Conservation (phyloP, 2,113 vertebrate genomes). For the Turnix velox region DNA sequence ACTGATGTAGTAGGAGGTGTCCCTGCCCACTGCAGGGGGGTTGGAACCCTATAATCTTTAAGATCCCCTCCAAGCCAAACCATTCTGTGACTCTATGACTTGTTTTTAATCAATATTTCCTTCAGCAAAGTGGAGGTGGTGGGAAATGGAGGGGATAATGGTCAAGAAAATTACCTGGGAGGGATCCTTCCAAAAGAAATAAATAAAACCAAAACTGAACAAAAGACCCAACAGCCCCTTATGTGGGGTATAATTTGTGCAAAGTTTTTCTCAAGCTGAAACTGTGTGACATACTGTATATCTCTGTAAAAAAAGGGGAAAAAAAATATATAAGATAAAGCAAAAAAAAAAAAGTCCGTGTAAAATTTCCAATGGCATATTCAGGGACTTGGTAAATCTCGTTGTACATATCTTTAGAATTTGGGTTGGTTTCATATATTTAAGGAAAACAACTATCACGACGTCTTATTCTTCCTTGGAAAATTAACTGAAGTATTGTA, state of each 20-base stretch:
- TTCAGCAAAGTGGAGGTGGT: background rate
- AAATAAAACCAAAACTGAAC: background rate
- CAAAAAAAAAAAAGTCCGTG: conserved; percentile 68
- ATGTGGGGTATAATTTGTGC: conserved; percentile 66
- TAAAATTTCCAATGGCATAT: conserved; percentile 68
- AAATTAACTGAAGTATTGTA: conserved; percentile 47
- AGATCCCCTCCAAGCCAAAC: too few relatives aligned
- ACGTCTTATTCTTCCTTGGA: conserved; percentile 18
- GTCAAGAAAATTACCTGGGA: background rate
- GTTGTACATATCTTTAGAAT: conserved; percentile 65
- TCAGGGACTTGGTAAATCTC: conserved; percentile 70
- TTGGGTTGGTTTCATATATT: conserved; percentile 41
- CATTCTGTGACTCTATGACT: too few relatives aligned
- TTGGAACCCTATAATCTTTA: too few relatives aligned
- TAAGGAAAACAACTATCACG: conserved; percentile 26
- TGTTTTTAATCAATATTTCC: background rate
- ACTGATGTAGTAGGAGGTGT: too few relatives aligned
- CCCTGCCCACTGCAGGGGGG: too few relatives aligned
- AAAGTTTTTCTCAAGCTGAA: conserved; percentile 68
- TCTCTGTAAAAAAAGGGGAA: conserved; percentile 73
- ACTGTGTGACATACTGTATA: conserved; percentile 69
- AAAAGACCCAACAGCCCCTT: background rate
- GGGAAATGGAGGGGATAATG: background rate
- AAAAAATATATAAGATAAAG: conserved; percentile 33
- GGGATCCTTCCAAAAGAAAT: background rate